Percentiles rank a stretch among this genome's conserved stretches.
Evolutionary conservation across 2,797 vertebrate genomes (phyloP).

Genomic region (Poeciliopsis paucimaculata): DNA sequence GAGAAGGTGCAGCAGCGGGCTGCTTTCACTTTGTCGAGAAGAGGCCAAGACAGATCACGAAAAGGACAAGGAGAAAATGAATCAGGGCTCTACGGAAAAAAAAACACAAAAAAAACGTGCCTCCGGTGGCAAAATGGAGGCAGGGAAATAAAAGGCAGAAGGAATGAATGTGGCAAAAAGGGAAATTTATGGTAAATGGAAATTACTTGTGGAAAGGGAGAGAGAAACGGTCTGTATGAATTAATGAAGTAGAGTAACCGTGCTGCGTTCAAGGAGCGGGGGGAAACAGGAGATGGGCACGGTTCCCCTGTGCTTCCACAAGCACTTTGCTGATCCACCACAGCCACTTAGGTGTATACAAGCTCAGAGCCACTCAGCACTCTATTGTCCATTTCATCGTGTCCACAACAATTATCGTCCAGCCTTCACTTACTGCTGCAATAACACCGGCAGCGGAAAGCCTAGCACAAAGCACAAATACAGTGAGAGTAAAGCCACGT

Average conservation of each 20-base stretch:
- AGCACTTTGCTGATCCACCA: constrained; percentile 71
- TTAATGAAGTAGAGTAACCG: constrained; percentile 51
- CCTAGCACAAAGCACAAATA: constrained; percentile 8
- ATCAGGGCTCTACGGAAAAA: constrained; percentile 47
- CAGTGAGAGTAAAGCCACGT: constrained; percentile 10
- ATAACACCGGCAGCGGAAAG: constrained; percentile 20
- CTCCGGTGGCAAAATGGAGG: constrained; percentile 57
- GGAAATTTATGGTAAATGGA: constrained; percentile 65
- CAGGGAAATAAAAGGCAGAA: constrained; percentile 16
- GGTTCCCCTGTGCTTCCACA: constrained; percentile 56
- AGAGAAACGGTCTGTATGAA: constrained; percentile 16
- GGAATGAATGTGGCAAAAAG: constrained; percentile 20
- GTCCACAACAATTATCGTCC: constrained; percentile 68
- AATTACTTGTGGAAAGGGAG: constrained; percentile 40
- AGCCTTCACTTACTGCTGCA: constrained; percentile 25
- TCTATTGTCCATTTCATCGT: constrained; percentile 40
- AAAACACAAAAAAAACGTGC: constrained; percentile 38
- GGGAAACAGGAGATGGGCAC: constrained; percentile 54
- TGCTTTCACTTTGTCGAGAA: constrained; percentile 49
- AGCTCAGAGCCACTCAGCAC: constrained; percentile 47
- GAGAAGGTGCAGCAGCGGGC: constrained; percentile 61
- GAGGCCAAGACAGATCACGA: constrained; percentile 62
- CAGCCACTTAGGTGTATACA: constrained; percentile 65
- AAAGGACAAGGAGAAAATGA: constrained; percentile 56
- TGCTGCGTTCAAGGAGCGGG: constrained; percentile 28